phyloP scores from a whole-genome alignment of 1,140 invertebrate genomes.

The Zaprionus camerounensis region DNA sequence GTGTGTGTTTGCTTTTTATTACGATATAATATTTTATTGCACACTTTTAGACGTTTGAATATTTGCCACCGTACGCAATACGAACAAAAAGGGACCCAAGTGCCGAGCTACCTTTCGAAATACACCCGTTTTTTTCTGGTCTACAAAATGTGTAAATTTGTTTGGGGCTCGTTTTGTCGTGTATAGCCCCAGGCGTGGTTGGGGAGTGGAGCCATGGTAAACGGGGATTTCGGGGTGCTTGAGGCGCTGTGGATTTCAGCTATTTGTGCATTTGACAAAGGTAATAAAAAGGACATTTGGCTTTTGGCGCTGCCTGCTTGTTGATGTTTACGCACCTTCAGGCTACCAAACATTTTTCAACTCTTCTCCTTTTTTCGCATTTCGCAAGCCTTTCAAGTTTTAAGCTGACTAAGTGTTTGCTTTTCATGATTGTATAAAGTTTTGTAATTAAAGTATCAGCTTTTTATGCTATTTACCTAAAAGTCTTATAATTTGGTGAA shows the following conservation, averaged over 20 bases:
- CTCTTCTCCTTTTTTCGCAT: slow-evolving; percentile 11
- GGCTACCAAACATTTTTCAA: slow-evolving; percentile 43
- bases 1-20: slow-evolving; percentile 68
- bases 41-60: slow-evolving; percentile 75
- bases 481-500: neutral
- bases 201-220: neutral
- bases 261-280: slow-evolving; percentile 82
- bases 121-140: slow-evolving; percentile 44
- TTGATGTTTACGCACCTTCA: slow-evolving; percentile 55
- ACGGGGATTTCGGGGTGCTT: slow-evolving; percentile 16
- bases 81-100: slow-evolving; percentile 25
- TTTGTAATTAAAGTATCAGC: slow-evolving; percentile 7
- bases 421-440: slow-evolving; percentile 34
- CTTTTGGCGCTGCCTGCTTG: slow-evolving; percentile 66
- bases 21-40: slow-evolving; percentile 81
- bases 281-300: slow-evolving; percentile 77
- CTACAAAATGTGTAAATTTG: slow-evolving; percentile 76
- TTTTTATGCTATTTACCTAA: neutral
- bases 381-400: slow-evolving; percentile 24
- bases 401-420: slow-evolving; percentile 32
- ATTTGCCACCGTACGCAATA: slow-evolving; percentile 39
- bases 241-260: slow-evolving; percentile 66
- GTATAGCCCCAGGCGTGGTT: slow-evolving; percentile 23
- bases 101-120: slow-evolving; percentile 39
- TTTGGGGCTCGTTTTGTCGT: slow-evolving; percentile 65